These are phyloP conservation scores for Laticauda laticaudata DNA, from an alignment of 2,113 vertebrate genomes.

Conservation along the genomic window DNA sequence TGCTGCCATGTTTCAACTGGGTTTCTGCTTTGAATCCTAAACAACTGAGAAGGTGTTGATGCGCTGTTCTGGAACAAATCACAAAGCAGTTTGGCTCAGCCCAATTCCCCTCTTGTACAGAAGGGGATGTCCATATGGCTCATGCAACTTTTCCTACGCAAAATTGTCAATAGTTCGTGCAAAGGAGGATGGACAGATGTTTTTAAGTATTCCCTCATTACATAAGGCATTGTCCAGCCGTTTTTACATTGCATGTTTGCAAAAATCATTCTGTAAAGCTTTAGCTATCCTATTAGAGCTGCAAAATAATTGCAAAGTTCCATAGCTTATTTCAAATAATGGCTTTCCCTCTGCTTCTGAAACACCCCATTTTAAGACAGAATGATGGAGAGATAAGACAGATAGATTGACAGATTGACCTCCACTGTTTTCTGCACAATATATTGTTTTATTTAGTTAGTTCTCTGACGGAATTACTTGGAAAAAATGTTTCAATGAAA, in stretches of 20 bases:
- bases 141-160: neutral
- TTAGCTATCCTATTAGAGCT: neutral
- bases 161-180: neutral
- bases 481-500: neutral
- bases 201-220: conserved; percentile 1
- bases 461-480: neutral
- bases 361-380: neutral
- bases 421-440: neutral
- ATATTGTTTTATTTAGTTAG: neutral
- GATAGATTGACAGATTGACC: neutral
- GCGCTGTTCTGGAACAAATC: conserved; percentile 4
- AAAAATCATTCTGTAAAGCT: conserved; percentile 8
- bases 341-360: neutral
- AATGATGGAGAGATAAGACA: neutral
- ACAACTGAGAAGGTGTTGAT: conserved; percentile 16
- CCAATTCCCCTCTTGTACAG: conserved; percentile 20
- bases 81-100: conserved; percentile 14
- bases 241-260: neutral
- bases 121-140: conserved; percentile 7
- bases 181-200: conserved; percentile 5
- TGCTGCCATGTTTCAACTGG: conserved; percentile 13
- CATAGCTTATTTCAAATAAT: neutral
- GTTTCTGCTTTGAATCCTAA: conserved; percentile 19
- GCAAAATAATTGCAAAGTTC: neutral
- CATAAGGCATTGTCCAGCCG: neutral